Base-by-base conservation (phyloP, 2,888 invertebrate genomes). In the Lasioglossum vierecki region DNA sequence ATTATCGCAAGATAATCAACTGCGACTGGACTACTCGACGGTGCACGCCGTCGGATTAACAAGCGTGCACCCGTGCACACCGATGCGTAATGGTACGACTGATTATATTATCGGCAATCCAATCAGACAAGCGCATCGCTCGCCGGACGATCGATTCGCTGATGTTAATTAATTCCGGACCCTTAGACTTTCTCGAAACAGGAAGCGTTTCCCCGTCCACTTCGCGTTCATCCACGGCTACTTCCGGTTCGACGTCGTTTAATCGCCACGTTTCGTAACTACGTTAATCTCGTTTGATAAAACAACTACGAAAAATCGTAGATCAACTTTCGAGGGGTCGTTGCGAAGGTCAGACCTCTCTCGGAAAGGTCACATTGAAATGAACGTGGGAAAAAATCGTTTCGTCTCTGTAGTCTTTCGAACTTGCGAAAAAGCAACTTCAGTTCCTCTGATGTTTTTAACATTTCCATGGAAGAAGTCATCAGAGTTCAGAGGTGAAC, bases 91-190 rank as follows among this genome's bases (percentile, higher is more conserved):
- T 84, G 71, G 57, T 76, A 84, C 79, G 75, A 78, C 63, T 75
- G 70, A 78, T 83, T 84, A 78, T 84, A 84, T 83, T 83, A 78
- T 78, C 78, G 78, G 53, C 79, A 84, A 84, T 84, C 79, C 71
- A 76, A 84, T 84, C 75, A 66, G 15, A 68, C n/a, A 41, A 26
- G 53, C 39, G 71, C 70, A 79, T 84, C 75, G 49, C 84, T 84
- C 30, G 26, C 18, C 26, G 41, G 63, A 46, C 46, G 22, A 63
- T 75, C 66, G 75, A 75, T 79, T 76, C 71, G 71, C 75, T 44
- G 70, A 78, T 76, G 76, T 79, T 79, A 84, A 79, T 84, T 84
- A 72, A 84, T 75, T 46, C 22, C 11, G n/a, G n/a, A 26, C 4
- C 26, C 4, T 26, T 4, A 1, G 13, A 26, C 13, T 60, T 60